Base-by-base conservation (phyloP, 2,888 invertebrate genomes). In the Lasius fuliginosus region DNA sequence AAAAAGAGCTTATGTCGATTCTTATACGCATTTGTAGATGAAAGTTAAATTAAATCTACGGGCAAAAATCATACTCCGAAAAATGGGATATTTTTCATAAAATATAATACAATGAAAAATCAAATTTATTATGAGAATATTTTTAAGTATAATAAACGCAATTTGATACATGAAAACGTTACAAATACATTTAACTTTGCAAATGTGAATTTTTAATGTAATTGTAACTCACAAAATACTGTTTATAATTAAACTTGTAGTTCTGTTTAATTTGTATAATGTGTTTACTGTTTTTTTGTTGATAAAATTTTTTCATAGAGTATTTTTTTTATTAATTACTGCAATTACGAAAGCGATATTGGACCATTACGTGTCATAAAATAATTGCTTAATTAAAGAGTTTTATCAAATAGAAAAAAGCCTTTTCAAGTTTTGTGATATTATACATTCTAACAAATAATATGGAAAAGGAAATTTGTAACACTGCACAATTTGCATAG, bases 271-370 rank as follows among this genome's bases (percentile, higher is more conserved):
- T 42, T 30, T n/a, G 36, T 33, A 2, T 8, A 33, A 8, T 27
- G 36, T n/a, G 4, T 18, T 27, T 36, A 23, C 36, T 18, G n/a
- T 74, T 42, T 15, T 42, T 23, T 18, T 3, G 4, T 18, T 30
- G 27, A 27, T 18, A 18, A 15, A 49, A 42, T 30, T 4, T 18
- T 42, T 42, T 30, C 2, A 36, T 40, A 40, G 18, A 12, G 8
- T 36, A 18, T 40, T 67, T 36, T 68, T 30, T 27, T 76, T 53
- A 67, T 76, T 68, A 68, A 68, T 77, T 53, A 68, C 33, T 36
- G 12, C n/a, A 76, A 49, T 76, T 36, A 67, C 6, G 42, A 75
- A 27, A n/a, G 9, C 49, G 11, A n/a, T 18, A 36, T 49, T 33
- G 18, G 36, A 53, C 23, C 36, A 18, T 15, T 15, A n/a, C 23